Conservation (phyloP, 2,888 invertebrate species). For the Standfussiana lucernea region DNA sequence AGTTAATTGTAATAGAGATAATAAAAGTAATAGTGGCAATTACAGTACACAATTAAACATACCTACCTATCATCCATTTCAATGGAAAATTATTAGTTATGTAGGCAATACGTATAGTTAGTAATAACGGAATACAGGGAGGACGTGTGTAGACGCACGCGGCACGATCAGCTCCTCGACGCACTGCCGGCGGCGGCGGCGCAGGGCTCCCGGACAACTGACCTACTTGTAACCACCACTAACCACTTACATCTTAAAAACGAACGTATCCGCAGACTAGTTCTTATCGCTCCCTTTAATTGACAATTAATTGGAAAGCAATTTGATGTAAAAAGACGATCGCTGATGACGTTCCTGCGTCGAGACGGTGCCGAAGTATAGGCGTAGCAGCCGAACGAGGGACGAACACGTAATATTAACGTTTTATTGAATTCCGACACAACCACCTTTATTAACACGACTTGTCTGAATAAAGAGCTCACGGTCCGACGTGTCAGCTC, state of each 20-base stretch:
- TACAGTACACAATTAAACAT: slow-evolving; percentile 24
- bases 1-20: slow-evolving; percentile 17
- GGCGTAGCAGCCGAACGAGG: slow-evolving; percentile 13
- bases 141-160: slow-evolving; percentile 5
- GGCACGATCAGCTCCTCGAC: not conserved
- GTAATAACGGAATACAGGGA: not conserved
- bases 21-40: not conserved
- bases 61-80: slow-evolving; percentile 36
- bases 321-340: not conserved
- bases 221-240: slow-evolving; percentile 34
- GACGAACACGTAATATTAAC: slow-evolving; percentile 34
- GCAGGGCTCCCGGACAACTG: not conserved
- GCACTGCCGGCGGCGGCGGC: not conserved
- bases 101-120: not conserved
- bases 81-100: slow-evolving; percentile 19
- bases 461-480: slow-evolving; percentile 41
- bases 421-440: slow-evolving; percentile 50
- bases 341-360: slow-evolving; percentile 17
- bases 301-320: slow-evolving; percentile 26
- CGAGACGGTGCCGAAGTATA: not conserved
- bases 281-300: slow-evolving; percentile 31
- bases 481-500: slow-evolving; percentile 16
- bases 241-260: slow-evolving; percentile 58
- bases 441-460: slow-evolving; percentile 58
- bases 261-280: not conserved